A percentile compares a stretch with the other conserved stretches of the same genome.
Conservation (phyloP, 1,140 invertebrate species). For the Drosophila tristis region DNA sequence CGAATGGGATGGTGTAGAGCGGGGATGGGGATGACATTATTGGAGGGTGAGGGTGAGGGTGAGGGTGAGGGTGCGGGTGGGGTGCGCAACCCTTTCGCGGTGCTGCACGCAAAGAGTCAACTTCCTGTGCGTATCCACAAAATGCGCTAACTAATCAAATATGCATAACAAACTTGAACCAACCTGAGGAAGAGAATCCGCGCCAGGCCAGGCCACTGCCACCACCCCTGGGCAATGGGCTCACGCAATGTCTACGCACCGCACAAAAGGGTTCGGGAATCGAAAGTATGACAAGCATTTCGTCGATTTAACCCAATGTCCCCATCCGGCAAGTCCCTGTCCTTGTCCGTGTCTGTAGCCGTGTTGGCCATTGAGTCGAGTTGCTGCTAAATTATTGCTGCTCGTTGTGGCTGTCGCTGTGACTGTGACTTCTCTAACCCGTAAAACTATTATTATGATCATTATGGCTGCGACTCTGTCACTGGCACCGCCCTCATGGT, state of each 20-base stretch:
- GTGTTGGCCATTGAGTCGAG: constrained; percentile 19
- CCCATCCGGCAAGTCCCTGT: too few relatives aligned
- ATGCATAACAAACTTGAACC: constrained; percentile 77
- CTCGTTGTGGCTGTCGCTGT: constrained; percentile 68
- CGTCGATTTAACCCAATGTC: constrained; percentile 58
- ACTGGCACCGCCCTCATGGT: constrained; percentile 26
- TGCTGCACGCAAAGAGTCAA: constrained; percentile 75
- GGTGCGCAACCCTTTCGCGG: constrained; percentile 51
- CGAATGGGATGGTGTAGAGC: background rate
- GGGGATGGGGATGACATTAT: constrained; percentile 8
- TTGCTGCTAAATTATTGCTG: constrained; percentile 64
- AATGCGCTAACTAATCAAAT: constrained; percentile 80
- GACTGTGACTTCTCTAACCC: constrained; percentile 80
- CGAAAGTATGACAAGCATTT: constrained; percentile 72
- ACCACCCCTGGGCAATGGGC: constrained; percentile 10
- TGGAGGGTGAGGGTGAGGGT: too few relatives aligned
- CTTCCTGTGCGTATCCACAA: constrained; percentile 81
- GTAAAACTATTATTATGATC: constrained; percentile 80
- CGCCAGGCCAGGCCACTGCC: constrained; percentile 1
- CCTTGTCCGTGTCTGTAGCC: background rate
- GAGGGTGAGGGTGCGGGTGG: background rate
- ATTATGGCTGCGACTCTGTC: constrained; percentile 48
- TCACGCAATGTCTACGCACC: constrained; percentile 27
- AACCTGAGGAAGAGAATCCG: background rate
- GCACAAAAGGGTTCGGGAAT: constrained; percentile 48